Percentiles rank a stretch among this genome's conserved stretches.
Evolutionary conservation across 2,113 vertebrate species (phyloP).

Genomic region (Antennarius striatus): DNA sequence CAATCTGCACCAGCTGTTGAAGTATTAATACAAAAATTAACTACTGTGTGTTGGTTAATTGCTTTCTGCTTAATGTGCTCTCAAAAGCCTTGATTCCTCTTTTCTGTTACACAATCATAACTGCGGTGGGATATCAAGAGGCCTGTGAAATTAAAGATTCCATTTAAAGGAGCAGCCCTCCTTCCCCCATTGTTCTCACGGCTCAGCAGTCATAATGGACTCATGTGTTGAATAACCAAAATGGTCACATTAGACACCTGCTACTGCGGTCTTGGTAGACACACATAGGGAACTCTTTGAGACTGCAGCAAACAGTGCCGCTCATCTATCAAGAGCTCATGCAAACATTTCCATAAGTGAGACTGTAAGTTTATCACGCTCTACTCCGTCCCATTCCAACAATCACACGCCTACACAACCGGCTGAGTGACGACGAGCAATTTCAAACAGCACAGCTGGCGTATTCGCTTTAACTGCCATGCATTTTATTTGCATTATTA

Average conservation of each 20-base stretch:
- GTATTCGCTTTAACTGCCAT: constrained; percentile 63
- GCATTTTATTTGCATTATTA: constrained; percentile 76
- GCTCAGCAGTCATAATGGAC: constrained; percentile 78
- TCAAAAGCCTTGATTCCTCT: constrained; percentile 78
- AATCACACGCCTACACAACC: constrained; percentile 53
- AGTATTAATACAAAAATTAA: constrained; percentile 83
- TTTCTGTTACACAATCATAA: constrained; percentile 77
- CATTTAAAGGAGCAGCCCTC: constrained; percentile 69
- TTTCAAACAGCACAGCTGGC: constrained; percentile 71
- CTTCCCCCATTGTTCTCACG: constrained; percentile 71
- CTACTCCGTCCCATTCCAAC: constrained; percentile 54
- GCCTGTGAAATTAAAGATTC: constrained; percentile 80
- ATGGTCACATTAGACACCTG: constrained; percentile 82
- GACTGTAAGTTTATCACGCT: constrained; percentile 57
- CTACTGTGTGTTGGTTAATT: constrained; percentile 82
- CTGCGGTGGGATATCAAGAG: constrained; percentile 72
- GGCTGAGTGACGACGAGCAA: constrained; percentile 63
- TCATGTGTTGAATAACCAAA: constrained; percentile 80
- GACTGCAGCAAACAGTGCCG: constrained; percentile 57
- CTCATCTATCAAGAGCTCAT: constrained; percentile 71
- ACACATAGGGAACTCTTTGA: constrained; percentile 62
- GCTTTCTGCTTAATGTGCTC: constrained; percentile 84
- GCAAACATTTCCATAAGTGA: constrained; percentile 71
- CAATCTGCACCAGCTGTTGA: constrained; percentile 79
- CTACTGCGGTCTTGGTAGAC: constrained; percentile 68